phyloP scores from a whole-genome alignment of 2,113 vertebrate genomes.

The Hucho hucho region DNA sequence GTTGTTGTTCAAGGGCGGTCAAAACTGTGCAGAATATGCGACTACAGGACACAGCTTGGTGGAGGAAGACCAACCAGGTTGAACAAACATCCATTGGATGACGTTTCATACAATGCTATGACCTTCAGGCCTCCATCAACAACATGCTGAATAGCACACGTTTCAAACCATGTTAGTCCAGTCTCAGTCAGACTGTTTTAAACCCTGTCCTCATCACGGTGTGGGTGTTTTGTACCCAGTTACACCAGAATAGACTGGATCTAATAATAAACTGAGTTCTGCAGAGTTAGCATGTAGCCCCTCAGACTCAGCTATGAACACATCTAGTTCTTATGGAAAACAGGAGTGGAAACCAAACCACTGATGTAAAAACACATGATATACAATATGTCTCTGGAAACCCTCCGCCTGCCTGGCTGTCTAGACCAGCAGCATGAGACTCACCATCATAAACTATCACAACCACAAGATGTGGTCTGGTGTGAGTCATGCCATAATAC shows the following conservation, averaged over 20 bases:
- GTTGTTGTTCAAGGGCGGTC: not conserved
- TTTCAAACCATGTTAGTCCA: not conserved
- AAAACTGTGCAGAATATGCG: not conserved
- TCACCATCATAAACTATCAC: not conserved
- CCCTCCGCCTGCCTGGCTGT: not conserved
- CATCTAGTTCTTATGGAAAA: conserved; percentile 17
- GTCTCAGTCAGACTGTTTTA: too few relatives aligned
- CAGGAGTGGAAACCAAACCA: conserved; percentile 4
- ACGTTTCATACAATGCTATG: not conserved
- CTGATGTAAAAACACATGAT: too few relatives aligned
- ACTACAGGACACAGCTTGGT: not conserved
- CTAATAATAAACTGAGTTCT: conserved; percentile 19
- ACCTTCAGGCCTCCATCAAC: not conserved
- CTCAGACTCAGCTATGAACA: not conserved
- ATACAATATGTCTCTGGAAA: not conserved
- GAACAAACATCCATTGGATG: not conserved
- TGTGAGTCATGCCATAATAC: not conserved
- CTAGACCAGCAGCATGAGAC: conserved; percentile 16
- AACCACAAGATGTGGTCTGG: conserved; percentile 11
- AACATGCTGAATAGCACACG: not conserved
- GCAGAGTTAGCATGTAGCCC: conserved; percentile 12
- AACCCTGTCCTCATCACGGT: not conserved
- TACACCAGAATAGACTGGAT: conserved; percentile 4
- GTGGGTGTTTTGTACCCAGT: not conserved
- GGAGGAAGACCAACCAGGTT: not conserved